Evolutionary conservation across 2,888 invertebrate species (phyloP).

Genomic region (Dynastes hyllus): DNA sequence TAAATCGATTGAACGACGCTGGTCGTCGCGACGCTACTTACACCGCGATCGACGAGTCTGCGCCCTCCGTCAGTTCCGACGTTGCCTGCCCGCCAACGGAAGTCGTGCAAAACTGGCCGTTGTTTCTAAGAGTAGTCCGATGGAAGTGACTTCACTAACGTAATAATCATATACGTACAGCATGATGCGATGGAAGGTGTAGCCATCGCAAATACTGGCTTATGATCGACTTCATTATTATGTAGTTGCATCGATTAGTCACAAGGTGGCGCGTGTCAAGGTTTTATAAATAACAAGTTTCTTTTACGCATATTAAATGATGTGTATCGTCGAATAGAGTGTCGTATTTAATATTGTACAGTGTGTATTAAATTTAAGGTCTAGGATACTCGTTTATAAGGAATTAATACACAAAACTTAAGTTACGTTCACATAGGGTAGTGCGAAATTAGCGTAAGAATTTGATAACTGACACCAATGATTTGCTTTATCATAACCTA

Average conservation of each 20-base stretch:
- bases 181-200: background rate
- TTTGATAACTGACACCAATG: no score
- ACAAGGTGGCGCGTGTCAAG: conserved; percentile 43
- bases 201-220: background rate
- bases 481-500: no score
- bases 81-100: background rate
- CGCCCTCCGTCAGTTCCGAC: conserved; percentile 5
- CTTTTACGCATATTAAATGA: background rate
- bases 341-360: no score
- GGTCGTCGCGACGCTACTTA: conserved; percentile 21
- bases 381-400: background rate
- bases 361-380: no score
- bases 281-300: conserved; percentile 22
- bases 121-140: background rate
- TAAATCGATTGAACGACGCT: conserved; percentile 38
- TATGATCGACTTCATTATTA: conserved; percentile 9
- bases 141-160: background rate
- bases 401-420: background rate
- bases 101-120: background rate
- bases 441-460: no score
- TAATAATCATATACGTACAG: background rate
- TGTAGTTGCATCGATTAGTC: conserved; percentile 27
- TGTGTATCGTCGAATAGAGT: no score
- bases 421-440: no score
- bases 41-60: conserved; percentile 31